Conservation (phyloP, 2,888 invertebrate species). For the Eupithecia inturbata region DNA sequence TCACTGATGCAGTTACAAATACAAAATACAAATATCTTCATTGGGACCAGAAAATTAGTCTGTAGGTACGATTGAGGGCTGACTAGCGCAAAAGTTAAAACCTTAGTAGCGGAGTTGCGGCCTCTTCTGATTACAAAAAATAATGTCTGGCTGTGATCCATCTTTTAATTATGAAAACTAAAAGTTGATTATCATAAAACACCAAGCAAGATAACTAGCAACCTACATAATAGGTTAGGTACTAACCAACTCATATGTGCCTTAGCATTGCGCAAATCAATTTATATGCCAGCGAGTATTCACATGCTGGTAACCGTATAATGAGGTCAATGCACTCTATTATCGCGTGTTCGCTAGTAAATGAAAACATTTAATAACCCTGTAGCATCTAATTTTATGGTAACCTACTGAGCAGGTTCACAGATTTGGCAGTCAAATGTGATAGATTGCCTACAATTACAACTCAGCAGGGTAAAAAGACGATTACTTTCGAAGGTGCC, state of each 20-base stretch:
- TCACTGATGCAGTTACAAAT: background rate
- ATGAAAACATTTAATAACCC: slow-evolving; percentile 7
- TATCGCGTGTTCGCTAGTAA: slow-evolving; percentile 21
- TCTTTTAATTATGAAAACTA: background rate
- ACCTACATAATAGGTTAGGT: background rate
- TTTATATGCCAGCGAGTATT: slow-evolving; percentile 7
- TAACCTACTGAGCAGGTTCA: background rate
- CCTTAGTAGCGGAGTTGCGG: background rate
- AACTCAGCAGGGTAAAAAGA: too few relatives aligned
- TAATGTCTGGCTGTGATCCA: background rate
- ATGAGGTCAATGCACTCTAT: slow-evolving; percentile 22
- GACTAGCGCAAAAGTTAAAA: background rate
- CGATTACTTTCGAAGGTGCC: too few relatives aligned
- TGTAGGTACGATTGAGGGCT: background rate
- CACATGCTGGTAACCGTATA: slow-evolving; percentile 5
- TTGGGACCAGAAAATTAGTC: background rate
- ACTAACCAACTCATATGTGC: background rate
- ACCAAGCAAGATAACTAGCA: background rate
- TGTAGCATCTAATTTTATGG: background rate
- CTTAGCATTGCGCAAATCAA: slow-evolving; percentile 13
- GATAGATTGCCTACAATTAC: too few relatives aligned
- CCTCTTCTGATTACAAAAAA: background rate
- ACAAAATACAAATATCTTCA: background rate
- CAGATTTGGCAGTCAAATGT: background rate
- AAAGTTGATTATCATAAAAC: background rate